These are phyloP conservation scores for Lordiphosa stackelbergi DNA, from an alignment of 1,140 invertebrate species.

Conservation along the genomic window DNA sequence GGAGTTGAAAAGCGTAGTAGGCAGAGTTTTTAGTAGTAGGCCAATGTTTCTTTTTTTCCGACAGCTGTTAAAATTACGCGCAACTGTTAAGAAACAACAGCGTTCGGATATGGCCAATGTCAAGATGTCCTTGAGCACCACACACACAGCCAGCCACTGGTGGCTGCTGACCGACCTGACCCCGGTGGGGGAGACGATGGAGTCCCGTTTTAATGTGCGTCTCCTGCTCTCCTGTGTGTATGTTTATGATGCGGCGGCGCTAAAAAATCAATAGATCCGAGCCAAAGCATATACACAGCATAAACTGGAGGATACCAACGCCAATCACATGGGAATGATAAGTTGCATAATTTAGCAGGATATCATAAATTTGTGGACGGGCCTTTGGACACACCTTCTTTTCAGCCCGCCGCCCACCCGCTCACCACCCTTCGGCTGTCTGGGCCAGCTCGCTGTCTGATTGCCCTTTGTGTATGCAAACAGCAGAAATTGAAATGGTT, in stretches of 20 bases:
- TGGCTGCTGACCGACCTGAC: slow-evolving; percentile 45
- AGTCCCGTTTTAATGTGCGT: not conserved
- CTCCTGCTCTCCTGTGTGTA: slow-evolving; percentile 5
- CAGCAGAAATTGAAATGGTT: slow-evolving; percentile 21
- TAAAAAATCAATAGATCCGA: slow-evolving; percentile 53
- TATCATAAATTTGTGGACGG: slow-evolving; percentile 53
- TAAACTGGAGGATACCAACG: slow-evolving; percentile 15
- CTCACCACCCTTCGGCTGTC: not conserved
- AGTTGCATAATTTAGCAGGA: slow-evolving; percentile 72
- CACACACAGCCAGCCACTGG: slow-evolving; percentile 3
- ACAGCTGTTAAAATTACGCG: slow-evolving; percentile 37
- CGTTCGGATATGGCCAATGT: slow-evolving; percentile 37
- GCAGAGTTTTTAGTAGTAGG: slow-evolving; percentile 22
- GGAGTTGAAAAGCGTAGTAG: slow-evolving; percentile 41
- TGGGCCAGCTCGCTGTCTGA: slow-evolving; percentile 11
- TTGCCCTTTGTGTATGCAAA: not conserved
- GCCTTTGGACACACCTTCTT: slow-evolving; percentile 9
- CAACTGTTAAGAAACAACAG: slow-evolving; percentile 3
- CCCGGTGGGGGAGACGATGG: slow-evolving; percentile 9
- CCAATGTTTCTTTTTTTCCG: slow-evolving; percentile 16
- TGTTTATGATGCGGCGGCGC: slow-evolving; percentile 21
- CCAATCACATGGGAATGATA: slow-evolving; percentile 46
- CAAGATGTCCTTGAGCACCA: slow-evolving; percentile 61
- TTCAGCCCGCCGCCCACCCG: not conserved
- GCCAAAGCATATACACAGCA: slow-evolving; percentile 36